These are phyloP conservation scores for Bungarus multicinctus DNA, from an alignment of 2,113 vertebrate species.

Conservation along the genomic window DNA sequence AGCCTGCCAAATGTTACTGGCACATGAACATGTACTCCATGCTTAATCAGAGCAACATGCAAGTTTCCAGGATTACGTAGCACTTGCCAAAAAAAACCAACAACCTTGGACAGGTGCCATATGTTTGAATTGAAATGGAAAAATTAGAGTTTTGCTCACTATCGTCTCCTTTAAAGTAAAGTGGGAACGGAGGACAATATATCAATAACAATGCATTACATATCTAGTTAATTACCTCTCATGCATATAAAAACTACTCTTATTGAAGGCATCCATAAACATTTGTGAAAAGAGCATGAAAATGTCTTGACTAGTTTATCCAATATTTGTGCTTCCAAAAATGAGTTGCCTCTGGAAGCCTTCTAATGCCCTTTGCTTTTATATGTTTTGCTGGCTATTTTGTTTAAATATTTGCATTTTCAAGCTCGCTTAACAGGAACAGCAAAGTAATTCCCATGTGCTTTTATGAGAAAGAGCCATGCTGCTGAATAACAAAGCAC, in stretches of 20 bases:
- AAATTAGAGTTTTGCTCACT: constrained; percentile 35
- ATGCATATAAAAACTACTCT: neutral
- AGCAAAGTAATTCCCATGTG: neutral
- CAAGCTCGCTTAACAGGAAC: neutral
- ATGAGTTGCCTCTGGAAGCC: neutral
- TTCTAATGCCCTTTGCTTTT: neutral
- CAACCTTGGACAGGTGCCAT: constrained; percentile 43
- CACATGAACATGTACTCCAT: constrained; percentile 23
- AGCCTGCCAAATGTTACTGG: constrained; percentile 4
- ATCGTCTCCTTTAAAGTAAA: constrained; percentile 13
- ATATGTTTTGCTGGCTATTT: neutral
- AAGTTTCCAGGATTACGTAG: constrained; percentile 44
- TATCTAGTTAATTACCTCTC: neutral
- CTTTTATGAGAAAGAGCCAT: neutral
- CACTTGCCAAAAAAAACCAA: constrained; percentile 42
- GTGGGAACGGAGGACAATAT: neutral
- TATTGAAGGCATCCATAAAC: neutral
- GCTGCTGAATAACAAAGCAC: neutral
- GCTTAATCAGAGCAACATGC: constrained; percentile 54
- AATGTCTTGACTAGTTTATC: neutral
- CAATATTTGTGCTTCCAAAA: neutral
- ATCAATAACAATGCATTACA: neutral
- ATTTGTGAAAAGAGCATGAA: neutral
- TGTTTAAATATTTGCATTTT: neutral
- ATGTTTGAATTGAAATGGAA: constrained; percentile 59